Evolutionary conservation across 2,888 invertebrate genomes (phyloP), one percentile per base, ranked within the genome.

Genomic region (Drosophila algonquin): DNA sequence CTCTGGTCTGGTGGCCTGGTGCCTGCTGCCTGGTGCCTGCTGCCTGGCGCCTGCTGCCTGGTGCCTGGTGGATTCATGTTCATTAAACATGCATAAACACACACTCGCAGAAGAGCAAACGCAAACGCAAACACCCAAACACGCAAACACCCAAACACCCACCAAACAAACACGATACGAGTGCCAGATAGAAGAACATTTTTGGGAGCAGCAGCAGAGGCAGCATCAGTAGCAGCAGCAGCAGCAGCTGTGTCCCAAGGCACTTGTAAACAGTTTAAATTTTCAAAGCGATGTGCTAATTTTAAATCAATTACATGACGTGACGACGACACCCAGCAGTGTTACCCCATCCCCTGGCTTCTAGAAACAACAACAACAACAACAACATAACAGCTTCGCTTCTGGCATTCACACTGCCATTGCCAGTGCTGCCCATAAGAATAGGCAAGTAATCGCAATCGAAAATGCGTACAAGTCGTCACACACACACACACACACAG

Each of bases 181-280:
- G 51, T 10, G 46, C 24, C 44, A 46, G 35, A 27, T n/a, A 21
- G 30, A 52, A 27, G 54, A 40, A 35, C 32, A 53, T 53, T 55
- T 64, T 51, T 18, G 35, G 44, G 48, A 64, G 35, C 65, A 67
- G 44, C 35, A 40, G 47, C 18, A 56, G 46, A 14, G 30, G 46
- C 40, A 47, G 12, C 18, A 46, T 21, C 21, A 21, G 30, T 14
- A 7, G 44, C 46, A 65, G 59, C 55, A 7, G 44, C 46, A 65
- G 59, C 55, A 69, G 45, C 80, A 76, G 76, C 76, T 80, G 79
- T 81, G 83, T 86, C 82, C 86, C 83, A 68, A 79, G 87, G 87
- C 82, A 73, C 81, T 83, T 86, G 87, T 83, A 86, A 83, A 83
- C 82, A 83, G 86, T 83, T 86, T 81, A 81, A 83, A 83, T 86